Base-by-base conservation (phyloP, 30 jellyfish, hydroid and myxozoan species). In the Phacellophora camtschatica region DNA sequence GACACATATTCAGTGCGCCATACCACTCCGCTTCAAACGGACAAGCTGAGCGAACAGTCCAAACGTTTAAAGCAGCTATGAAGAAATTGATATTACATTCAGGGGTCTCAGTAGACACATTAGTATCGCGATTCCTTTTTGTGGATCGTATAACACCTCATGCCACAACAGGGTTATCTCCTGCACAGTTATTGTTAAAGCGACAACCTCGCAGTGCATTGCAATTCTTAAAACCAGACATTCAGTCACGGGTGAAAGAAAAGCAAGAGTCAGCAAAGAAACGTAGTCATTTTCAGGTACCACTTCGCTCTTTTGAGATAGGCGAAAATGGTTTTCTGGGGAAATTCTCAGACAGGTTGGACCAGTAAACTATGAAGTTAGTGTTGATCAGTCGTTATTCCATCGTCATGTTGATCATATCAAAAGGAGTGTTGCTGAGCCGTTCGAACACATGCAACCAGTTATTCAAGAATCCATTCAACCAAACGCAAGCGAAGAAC, bases 1-100 rank as follows among this genome's bases (percentile, higher is more conserved):
- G 77, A 20, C 83, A 69, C 28, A 0, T 69, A 34, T 33, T n/a
- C 10, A 37, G 83, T 25, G 83, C 83, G 10, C 83, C 83, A 27
- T 50, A 0, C 78, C 1, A 0, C 25, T 81, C 83, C 35, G 12
- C 83, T 7, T 6, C 79, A 41, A 69, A 69, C 0, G 83, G 83
- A 18, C 12, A 29, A 6, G 76, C 37, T 6, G 83, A 69, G 41
- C 76, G 83, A 35, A 16, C 79, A 37, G 79, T 69, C 25, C 83
- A 69, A 50, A 30, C 83, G 9, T 69, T 69, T 23, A 69, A 69
- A 35, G 11, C 24, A 16, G 84, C 83, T 13, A 69, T 69, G 79
- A 35, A 50, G 42, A 69, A 69, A 37, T 16, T 63, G 77, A 13
- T 13, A 39, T 5, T 5, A 39, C 51, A 7, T 5, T 39, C 51